A percentile compares a stretch with the other conserved stretches of the same genome.
These are phyloP conservation scores for Lordiphosa stackelbergi DNA, from an alignment of 1,140 invertebrate genomes.

Conservation along the genomic window DNA sequence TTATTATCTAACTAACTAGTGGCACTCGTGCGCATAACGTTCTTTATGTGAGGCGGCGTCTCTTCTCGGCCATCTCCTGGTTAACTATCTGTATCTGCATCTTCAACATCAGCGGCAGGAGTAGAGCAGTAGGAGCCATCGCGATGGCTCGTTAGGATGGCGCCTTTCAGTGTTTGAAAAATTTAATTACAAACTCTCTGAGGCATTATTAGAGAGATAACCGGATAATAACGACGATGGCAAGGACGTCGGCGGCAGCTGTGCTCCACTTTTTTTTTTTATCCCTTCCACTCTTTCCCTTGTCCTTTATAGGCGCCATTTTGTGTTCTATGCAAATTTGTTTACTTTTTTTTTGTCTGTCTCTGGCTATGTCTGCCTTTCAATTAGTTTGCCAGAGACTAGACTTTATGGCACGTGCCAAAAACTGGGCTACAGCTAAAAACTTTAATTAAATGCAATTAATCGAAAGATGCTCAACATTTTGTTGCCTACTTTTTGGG, in stretches of 20 bases:
- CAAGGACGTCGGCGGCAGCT: constrained; percentile 63
- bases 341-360: constrained; percentile 21
- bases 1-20: constrained; percentile 75
- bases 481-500: constrained; percentile 1
- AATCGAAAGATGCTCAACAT: too few relatives aligned
- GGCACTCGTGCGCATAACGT: constrained; percentile 72
- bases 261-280: constrained; percentile 49
- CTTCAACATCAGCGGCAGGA: constrained; percentile 18
- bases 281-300: constrained; percentile 5
- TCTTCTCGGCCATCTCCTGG: constrained; percentile 27
- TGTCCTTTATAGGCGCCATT: constrained; percentile 48
- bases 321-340: constrained; percentile 11
- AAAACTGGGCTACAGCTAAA: background rate
- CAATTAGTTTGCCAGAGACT: constrained; percentile 10
- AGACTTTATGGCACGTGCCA: constrained; percentile 13
- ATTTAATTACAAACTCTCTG: constrained; percentile 75
- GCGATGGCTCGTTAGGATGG: constrained; percentile 17
- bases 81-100: constrained; percentile 16
- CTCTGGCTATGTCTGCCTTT: constrained; percentile 21
- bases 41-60: constrained; percentile 49
- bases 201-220: constrained; percentile 75
- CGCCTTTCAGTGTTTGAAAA: constrained; percentile 60
- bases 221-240: constrained; percentile 71
- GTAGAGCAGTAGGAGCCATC: constrained; percentile 11
- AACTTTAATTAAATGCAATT: too few relatives aligned